phyloP scores from a whole-genome alignment of 2,113 vertebrate genomes.

The Zootoca vivipara region DNA sequence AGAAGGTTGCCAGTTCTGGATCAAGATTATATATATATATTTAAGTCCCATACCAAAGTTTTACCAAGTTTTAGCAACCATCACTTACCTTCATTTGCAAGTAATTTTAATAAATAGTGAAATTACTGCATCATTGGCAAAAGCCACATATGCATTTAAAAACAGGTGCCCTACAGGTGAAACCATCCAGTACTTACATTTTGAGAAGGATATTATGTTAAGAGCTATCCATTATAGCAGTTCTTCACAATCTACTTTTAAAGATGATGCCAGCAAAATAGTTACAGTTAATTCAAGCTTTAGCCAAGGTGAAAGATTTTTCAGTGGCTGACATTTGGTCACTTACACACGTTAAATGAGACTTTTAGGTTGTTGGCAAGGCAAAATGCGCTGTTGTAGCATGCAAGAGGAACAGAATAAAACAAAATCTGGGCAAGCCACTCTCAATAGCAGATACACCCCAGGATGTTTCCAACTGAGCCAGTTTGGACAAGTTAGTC shows the following conservation, averaged over 20 bases:
- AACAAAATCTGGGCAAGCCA: not conserved
- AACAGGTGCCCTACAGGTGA: not conserved
- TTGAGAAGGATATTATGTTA: not conserved
- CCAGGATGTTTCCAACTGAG: not conserved
- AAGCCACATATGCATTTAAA: not conserved
- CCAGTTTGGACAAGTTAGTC: not conserved
- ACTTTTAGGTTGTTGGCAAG: not conserved
- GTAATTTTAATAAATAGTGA: slow-evolving; percentile 36
- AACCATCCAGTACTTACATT: slow-evolving; percentile 8
- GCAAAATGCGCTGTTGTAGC: not conserved
- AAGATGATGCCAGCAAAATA: not conserved
- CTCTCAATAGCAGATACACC: not conserved
- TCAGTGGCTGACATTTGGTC: not conserved
- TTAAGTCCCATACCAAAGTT: not conserved
- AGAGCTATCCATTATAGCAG: not conserved
- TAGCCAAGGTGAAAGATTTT: not conserved
- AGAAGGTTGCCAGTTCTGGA: not conserved
- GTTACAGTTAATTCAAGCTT: not conserved
- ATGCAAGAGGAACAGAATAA: not conserved
- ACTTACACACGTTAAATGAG: not conserved
- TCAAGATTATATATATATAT: not conserved
- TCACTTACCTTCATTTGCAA: slow-evolving; percentile 77
- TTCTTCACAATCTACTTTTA: slow-evolving; percentile 13
- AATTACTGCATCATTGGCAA: not conserved
- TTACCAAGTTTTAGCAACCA: slow-evolving; percentile 28